These are phyloP conservation scores for Mellivora capensis DNA, from an alignment of 2,113 vertebrate genomes.

Conservation along the genomic window DNA sequence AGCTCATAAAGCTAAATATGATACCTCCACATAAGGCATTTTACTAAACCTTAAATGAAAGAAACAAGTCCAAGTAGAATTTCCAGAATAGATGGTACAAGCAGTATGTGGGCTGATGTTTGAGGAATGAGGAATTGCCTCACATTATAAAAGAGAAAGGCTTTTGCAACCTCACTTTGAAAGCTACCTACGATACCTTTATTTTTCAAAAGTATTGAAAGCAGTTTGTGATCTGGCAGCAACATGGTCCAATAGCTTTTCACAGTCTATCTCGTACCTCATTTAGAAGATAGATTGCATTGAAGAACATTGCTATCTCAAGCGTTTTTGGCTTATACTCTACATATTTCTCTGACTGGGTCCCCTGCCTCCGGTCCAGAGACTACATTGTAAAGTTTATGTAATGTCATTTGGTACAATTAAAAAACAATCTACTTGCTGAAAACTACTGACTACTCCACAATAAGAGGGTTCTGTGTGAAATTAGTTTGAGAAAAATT, in stretches of 20 bases:
- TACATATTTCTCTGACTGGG: background rate
- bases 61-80: background rate
- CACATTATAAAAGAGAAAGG: background rate
- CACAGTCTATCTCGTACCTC: background rate
- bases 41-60: background rate
- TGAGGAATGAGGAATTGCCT: background rate
- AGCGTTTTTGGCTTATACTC: background rate
- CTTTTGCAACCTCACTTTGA: background rate
- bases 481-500: background rate
- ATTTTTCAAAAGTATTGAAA: constrained; percentile 29
- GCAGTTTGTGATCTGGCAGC: background rate
- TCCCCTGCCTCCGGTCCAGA: background rate
- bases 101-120: background rate
- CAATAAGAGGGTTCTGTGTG: background rate
- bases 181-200: background rate
- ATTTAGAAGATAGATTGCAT: background rate
- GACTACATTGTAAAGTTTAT: background rate
- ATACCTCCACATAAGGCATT: background rate
- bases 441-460: background rate
- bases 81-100: background rate
- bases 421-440: background rate
- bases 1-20: background rate
- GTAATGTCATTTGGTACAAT: background rate
- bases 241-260: background rate
- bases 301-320: background rate